Evolutionary conservation across 2,797 vertebrate species (phyloP), one percentile per base, ranked within the genome.

Genomic region (Notolabrus celidotus): DNA sequence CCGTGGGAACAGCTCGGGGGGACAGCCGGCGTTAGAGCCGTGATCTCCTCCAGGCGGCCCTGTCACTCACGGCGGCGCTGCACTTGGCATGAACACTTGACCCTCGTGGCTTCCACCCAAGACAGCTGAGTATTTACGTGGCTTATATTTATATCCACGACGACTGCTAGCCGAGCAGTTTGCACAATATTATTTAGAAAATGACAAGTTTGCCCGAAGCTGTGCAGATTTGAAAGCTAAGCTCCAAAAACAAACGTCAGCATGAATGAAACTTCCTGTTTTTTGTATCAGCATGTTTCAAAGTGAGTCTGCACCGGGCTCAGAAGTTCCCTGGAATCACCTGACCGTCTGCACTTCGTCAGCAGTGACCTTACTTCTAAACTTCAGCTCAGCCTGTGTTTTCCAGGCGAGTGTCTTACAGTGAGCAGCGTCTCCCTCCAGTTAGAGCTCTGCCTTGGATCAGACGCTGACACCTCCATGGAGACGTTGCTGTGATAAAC

Each of bases 71-170:
- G 87, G 59, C 50, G 10, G 47, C 73, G 0, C 36, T 38, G 53
- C 53, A 72, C 73, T 72, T 73, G 62, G 56, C 17, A 36, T 64
- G 60, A 86, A 81, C 77, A 88, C 86, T 80, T 74, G 85, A 89
- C 86, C 83, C 81, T 63, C 14, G 0, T n/a, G 20, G 65, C 75
- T 65, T 47, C 51, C 53, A 82, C 68, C 82, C 79, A 67, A 84
- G 93, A 93, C 94, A 96, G 95, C 95, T 96, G 95, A 89, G 82
- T 90, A 93, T 95, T 95, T 94, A 92, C 52, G 62, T 79, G 70
- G 56, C 85, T 90, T 94, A 86, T 90, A 93, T 93, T 93, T 88
- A 77, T 86, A 82, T 77, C 84, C 4, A 51, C 39, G 57, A 39
- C 46, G 51, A 54, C 34, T 77, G 72, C 62, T 57, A 56, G 73